These are phyloP conservation scores for Neodiprion pinetum DNA, from an alignment of 1,140 invertebrate genomes.

Conservation along the genomic window DNA sequence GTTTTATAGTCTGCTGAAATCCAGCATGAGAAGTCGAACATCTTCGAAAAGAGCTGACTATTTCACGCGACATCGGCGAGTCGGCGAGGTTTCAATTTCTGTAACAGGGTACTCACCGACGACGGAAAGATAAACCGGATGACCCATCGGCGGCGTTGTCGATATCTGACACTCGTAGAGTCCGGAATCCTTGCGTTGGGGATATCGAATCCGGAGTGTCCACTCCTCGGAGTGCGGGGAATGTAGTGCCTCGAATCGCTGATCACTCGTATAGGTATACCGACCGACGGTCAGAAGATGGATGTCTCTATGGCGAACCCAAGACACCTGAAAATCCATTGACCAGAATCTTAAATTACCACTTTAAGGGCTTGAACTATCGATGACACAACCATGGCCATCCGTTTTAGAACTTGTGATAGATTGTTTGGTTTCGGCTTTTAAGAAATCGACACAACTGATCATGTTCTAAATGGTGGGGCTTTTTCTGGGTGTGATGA, in stretches of 20 bases:
- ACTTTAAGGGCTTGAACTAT: too few species aligned
- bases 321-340: slow-evolving; percentile 63
- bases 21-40: too few species aligned
- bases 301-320: slow-evolving; percentile 65
- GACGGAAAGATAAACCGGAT: slow-evolving; percentile 73
- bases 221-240: slow-evolving; percentile 67
- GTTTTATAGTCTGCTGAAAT: too few species aligned
- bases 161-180: slow-evolving; percentile 84
- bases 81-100: too few species aligned
- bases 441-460: too few species aligned
- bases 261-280: slow-evolving; percentile 68
- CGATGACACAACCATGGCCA: too few species aligned
- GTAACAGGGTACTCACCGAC: slow-evolving; percentile 67
- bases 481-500: too few species aligned
- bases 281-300: slow-evolving; percentile 67
- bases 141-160: slow-evolving; percentile 78
- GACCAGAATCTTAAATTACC: background rate
- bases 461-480: too few species aligned
- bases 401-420: too few species aligned
- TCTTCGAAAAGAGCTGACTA: too few species aligned
- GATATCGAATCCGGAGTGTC: slow-evolving; percentile 71
- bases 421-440: too few species aligned
- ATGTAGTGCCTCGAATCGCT: slow-evolving; percentile 65
- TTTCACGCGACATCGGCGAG: too few species aligned
- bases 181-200: slow-evolving; percentile 73